Conservation (phyloP, 1,140 invertebrate genomes). For the Saccostrea echinata region DNA sequence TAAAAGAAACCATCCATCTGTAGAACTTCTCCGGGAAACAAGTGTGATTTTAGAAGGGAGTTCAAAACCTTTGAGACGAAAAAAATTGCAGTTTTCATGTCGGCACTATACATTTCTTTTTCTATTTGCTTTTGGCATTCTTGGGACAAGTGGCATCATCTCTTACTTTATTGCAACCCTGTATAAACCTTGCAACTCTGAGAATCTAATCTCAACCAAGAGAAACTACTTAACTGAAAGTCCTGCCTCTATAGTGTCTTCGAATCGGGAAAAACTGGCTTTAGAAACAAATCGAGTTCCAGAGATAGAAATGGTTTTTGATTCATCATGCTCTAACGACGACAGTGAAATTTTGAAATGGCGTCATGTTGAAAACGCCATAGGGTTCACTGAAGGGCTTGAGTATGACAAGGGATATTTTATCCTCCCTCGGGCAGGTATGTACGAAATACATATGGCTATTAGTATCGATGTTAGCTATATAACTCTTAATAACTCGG, state of each 20-base stretch:
- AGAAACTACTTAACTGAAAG: background rate
- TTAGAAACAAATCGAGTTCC: background rate
- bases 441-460: background rate
- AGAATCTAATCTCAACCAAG: background rate
- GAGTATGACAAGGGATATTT: background rate
- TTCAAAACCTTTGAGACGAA: background rate
- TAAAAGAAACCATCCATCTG: background rate
- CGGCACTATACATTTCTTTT: background rate
- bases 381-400: background rate
- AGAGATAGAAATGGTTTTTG: background rate
- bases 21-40: background rate
- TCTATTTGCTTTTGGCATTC: background rate
- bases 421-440: background rate
- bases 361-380: background rate
- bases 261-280: too few species aligned
- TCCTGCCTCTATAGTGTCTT: too few species aligned
- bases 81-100: background rate
- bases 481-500: background rate
- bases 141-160: background rate
- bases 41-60: background rate
- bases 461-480: background rate
- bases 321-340: background rate
- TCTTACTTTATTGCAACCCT: background rate
- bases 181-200: background rate
- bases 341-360: background rate